phyloP scores from a whole-genome alignment of 1,140 invertebrate species.

The Drosophila repleta region DNA sequence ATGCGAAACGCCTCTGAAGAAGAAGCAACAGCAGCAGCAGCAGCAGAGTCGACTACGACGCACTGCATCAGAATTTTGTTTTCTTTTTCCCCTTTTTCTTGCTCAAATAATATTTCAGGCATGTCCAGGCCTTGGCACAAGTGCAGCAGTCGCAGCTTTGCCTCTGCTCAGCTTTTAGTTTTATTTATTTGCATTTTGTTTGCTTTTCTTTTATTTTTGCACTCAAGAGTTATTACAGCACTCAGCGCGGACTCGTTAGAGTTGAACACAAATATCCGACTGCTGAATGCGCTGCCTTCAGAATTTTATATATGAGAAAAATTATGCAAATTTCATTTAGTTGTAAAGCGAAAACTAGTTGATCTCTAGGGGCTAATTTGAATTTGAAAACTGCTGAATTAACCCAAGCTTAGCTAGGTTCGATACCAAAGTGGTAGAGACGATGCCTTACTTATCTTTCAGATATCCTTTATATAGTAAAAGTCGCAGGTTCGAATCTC shows the following conservation, averaged over 20 bases:
- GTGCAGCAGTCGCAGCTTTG: conserved; percentile 39
- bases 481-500: no score
- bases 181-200: conserved; percentile 47
- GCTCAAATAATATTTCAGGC: conserved; percentile 78
- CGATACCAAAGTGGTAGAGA: no score
- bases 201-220: conserved; percentile 32
- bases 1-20: conserved; percentile 60
- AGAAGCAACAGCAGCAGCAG: conserved; percentile 1
- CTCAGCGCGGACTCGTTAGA: conserved; percentile 42
- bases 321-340: no score
- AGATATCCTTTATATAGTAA: no score
- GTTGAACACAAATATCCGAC: conserved; percentile 40
- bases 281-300: conserved; percentile 38
- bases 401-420: no score
- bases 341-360: no score
- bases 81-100: not conserved
- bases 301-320: not conserved
- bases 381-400: no score
- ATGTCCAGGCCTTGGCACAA: conserved; percentile 60
- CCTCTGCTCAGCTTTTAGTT: conserved; percentile 42
- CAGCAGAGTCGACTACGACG: conserved; percentile 34
- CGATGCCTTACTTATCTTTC: no score
- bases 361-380: no score
- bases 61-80: conserved; percentile 62
- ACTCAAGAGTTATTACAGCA: conserved; percentile 73